Evolutionary conservation across 2,888 invertebrate genomes (phyloP), one percentile per base, ranked within the genome.

Genomic region (Digitonthophagus gazella): DNA sequence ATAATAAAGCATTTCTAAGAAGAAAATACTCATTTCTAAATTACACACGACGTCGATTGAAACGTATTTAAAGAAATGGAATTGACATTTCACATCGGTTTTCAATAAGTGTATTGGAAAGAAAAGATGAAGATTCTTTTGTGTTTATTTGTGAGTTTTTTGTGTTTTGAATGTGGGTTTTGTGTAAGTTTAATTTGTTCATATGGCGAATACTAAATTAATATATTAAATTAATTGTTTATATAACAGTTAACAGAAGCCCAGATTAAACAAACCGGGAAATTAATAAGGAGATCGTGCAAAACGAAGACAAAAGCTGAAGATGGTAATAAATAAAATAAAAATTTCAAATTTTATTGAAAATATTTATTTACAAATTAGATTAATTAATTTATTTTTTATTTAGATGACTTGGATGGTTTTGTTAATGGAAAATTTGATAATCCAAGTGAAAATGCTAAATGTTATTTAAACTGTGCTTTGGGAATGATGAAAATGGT

Each of bases 401-500:
- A 67, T 69, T 64, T 57, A 70, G 70, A 63, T 15, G 70, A 68
- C 22, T 20, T 70, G 56, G 66, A 70, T 22, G 67, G 65, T 5
- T 44, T 63, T 6, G 4, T 20, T 20, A 6, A 61, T 8, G 67
- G 70, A 57, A 65, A 66, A 63, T 70, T 67, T 67, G 67, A 70
- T 8, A 58, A 61, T 15, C 14, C 58, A 64, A 69, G 58, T 8
- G 63, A 11, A 3, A 6, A 54, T 14, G 20, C 6, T 15, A 61
- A 20, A 68, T 71, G 71, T 22, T 71, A 71, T 54, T 18, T 71
- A 18, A 3, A 71, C 11, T 71, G 71, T 18, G 66, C 66, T 20
- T 66, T 71, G 19, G n/a, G 14, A 19, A 69, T 69, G 66, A 54
- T 67, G 28, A 68, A 71, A 68, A 14, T 69, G 67, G 71, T 71